Base-by-base conservation (phyloP, 2,797 vertebrate species). In the Eleutherodactylus coqui region DNA sequence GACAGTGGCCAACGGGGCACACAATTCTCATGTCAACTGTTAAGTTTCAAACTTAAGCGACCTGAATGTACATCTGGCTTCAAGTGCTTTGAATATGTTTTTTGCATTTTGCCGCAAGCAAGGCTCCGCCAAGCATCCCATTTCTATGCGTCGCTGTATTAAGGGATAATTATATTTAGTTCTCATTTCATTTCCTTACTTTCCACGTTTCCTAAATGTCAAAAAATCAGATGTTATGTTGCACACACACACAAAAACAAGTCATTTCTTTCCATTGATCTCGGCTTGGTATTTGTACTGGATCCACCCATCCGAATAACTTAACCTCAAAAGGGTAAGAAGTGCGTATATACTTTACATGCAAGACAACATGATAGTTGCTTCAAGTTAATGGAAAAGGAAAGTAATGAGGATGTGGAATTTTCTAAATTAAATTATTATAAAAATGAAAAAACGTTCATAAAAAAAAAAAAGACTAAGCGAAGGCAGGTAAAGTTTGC, bases 181-280 rank as follows among this genome's bases (percentile, higher is more conserved):
- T 87, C 55, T 83, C 60, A 87, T 79, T 83, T 87, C 49, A 87
- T 87, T 87, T 79, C 81, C 81, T 87, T 64, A 60, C 77, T 87
- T 83, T 83, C 86, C 38, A 69, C 75, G 53, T 78, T 72, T 70
- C 49, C 79, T 73, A 83, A 82, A 83, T 27, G 75, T 77, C 60
- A 82, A 77, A 64, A 83, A 70, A 45, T 78, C 60, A 83, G 43
- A 86, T 83, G 79, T 75, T 87, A 78, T 87, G 85, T 83, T 82
- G 75, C 70, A 45, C 36, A 70, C 70, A 43, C 70, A 72, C 69
- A 73, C 47, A 76, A 77, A 62, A 83, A 78, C 77, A 69, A 55
- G 34, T 36, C 38, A 69, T n/a, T 69, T 77, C 62, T 78, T 87
- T 73, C 75, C 81, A 83, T 75, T 79, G 75, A 87, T 86, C 75